A percentile compares a stretch with the other conserved stretches of the same genome.
These are phyloP conservation scores for Paralichthys olivaceus DNA, from an alignment of 2,113 vertebrate genomes.

Conservation along the genomic window DNA sequence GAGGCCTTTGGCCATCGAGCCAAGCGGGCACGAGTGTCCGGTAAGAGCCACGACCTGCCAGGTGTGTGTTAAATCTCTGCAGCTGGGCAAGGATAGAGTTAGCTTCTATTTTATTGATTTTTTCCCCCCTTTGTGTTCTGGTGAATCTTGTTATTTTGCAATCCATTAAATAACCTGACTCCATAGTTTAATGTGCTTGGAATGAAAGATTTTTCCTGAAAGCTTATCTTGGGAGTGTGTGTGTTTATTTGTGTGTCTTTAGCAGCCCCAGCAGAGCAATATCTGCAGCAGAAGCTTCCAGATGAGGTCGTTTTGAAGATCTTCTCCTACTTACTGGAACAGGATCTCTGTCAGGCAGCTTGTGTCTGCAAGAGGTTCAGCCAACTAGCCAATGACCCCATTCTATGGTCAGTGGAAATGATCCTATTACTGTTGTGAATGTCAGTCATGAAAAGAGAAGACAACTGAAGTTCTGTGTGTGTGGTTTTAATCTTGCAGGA, in stretches of 20 bases:
- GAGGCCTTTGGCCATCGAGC: constrained; percentile 97
- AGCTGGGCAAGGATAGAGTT: constrained; percentile 41
- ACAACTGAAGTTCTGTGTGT: constrained; percentile 7
- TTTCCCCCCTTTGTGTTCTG: background rate
- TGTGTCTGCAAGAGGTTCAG: constrained; percentile 99
- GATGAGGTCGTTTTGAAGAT: constrained; percentile 99
- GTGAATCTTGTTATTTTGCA: constrained; percentile 26
- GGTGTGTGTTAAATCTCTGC: constrained; percentile 79
- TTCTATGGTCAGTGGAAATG: constrained; percentile 90
- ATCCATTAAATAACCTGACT: constrained; percentile 27
- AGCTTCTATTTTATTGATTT: background rate
- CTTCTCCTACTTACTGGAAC: constrained; percentile 98
- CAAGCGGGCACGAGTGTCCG: constrained; percentile 97
- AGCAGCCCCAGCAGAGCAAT: constrained; percentile 99
- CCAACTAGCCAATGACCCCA: constrained; percentile 98
- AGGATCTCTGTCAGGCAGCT: constrained; percentile 98
- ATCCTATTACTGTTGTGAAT: background rate
- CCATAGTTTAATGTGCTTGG: constrained; percentile 12
- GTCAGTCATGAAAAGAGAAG: background rate
- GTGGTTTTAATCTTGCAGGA: constrained; percentile 82
- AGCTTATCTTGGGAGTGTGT: constrained; percentile 17
- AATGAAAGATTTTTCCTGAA: constrained; percentile 2
- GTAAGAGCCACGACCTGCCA: constrained; percentile 97
- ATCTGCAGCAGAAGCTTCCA: constrained; percentile 98
- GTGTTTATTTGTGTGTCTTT: constrained; percentile 40